Conservation (phyloP, 2,888 invertebrate genomes). For the Spisula solida region DNA sequence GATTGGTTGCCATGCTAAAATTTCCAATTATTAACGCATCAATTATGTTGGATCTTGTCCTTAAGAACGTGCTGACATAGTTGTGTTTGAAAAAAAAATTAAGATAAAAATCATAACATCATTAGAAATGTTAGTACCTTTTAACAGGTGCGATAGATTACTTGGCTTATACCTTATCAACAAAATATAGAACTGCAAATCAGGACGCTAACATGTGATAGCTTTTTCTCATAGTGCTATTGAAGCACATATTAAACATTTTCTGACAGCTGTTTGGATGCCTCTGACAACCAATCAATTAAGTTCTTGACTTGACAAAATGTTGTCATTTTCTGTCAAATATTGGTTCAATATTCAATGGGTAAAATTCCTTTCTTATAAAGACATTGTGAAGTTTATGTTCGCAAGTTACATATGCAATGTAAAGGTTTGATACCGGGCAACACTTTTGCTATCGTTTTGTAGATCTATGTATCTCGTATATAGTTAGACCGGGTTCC, state of each 20-base stretch:
- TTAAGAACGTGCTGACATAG: not conserved
- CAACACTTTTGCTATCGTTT: not conserved
- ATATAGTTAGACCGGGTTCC: too few relatives aligned
- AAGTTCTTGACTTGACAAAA: not conserved
- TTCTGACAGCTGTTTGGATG: not conserved
- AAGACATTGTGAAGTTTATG: not conserved
- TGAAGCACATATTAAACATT: not conserved
- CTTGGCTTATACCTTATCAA: not conserved
- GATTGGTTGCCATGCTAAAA: not conserved
- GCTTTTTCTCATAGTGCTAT: not conserved
- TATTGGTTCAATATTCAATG: not conserved
- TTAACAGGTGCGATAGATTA: conserved; percentile 22
- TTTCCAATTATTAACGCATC: not conserved
- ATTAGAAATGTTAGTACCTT: not conserved
- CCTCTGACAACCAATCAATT: conserved; percentile 19
- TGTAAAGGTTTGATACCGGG: not conserved
- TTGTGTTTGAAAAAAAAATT: not conserved
- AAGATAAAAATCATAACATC: not conserved
- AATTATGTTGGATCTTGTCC: not conserved
- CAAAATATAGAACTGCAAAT: not conserved
- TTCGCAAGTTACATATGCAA: not conserved
- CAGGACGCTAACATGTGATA: not conserved
- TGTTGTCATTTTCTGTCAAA: conserved; percentile 12
- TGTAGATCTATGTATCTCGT: too few relatives aligned
- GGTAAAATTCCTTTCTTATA: not conserved